Percentiles rank a stretch among this genome's conserved stretches.
Conservation (phyloP, 2,113 vertebrate genomes). For the Mastomys coucha region DNA sequence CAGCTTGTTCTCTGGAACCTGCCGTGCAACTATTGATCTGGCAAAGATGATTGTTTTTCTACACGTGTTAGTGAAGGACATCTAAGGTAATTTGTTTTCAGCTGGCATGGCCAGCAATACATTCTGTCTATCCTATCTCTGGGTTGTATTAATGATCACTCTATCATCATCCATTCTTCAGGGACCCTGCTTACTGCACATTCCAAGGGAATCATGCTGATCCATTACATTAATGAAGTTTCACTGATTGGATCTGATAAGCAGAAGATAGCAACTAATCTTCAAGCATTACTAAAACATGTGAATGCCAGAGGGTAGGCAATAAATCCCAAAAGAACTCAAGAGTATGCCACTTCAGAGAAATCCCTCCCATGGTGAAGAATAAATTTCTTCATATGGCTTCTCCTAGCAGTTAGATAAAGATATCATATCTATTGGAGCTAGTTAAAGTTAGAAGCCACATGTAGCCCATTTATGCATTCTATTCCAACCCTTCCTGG, state of each 20-base stretch:
- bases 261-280: not conserved
- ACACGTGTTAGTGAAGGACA: constrained; percentile 13
- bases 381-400: not conserved
- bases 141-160: not conserved
- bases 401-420: not conserved
- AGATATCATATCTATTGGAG: not conserved
- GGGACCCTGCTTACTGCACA: not conserved
- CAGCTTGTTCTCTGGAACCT: not conserved
- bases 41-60: constrained; percentile 36
- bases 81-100: constrained; percentile 41
- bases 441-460: not conserved
- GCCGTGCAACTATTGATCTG: not conserved
- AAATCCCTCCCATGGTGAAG: not conserved
- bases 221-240: constrained; percentile 40
- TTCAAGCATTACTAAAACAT: not conserved
- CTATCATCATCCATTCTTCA: not conserved
- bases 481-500: no score
- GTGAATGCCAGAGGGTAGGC: not conserved
- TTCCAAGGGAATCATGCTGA: not conserved
- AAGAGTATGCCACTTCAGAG: not conserved
- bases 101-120: not conserved
- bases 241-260: not conserved
- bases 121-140: not conserved
- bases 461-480: not conserved
- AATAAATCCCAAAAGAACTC: not conserved